Evolutionary conservation across 1,140 invertebrate species (phyloP), one percentile per base, ranked within the genome.

Genomic region (Megathymus violae): DNA sequence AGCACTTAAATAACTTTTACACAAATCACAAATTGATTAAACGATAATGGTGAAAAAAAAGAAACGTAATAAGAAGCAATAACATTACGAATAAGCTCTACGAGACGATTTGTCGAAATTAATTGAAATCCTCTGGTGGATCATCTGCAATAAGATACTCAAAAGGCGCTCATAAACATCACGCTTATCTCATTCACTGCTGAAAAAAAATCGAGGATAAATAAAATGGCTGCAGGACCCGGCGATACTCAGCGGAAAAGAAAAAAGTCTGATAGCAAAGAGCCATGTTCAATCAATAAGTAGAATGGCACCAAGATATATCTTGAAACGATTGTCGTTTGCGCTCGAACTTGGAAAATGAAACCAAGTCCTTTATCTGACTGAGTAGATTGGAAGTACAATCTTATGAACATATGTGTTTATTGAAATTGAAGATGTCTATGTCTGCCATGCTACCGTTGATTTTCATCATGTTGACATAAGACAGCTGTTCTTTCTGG

Each of bases 401-500:
- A 17, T 27, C 38, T 9, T 68, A 66, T 62, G 58, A 64, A 62
- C 47, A 63, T 22, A 67, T 62, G 51, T 58, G 46, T 50, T 60
- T 73, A 74, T 71, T 72, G 60, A 70, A 67, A 70, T 41, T 66
- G 64, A 70, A 67, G 27, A n/a, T n/a, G n/a, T n/a, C n/a, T n/a
- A 66, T 67, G 69, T 43, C 68, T 43, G 48, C 62, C 61, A 27
- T 60, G 60, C 69, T 70, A 60, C 64, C 36, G 62, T 66, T 76
- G 74, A 78, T 80, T 82, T 73, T 79, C 72, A 79, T 85, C 75
- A 56, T 80, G 76, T 85, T 82, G 79, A 82, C 76, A 70, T 56
- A 68, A 67, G 70, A 63, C 79, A 82, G 77, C 79, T 84, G 83
- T 67, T 71, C 64, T 74, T 67, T 76, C 69, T 78, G 64, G 61